phyloP scores from a whole-genome alignment of 1,140 invertebrate species.

The Eubasilissa regina region DNA sequence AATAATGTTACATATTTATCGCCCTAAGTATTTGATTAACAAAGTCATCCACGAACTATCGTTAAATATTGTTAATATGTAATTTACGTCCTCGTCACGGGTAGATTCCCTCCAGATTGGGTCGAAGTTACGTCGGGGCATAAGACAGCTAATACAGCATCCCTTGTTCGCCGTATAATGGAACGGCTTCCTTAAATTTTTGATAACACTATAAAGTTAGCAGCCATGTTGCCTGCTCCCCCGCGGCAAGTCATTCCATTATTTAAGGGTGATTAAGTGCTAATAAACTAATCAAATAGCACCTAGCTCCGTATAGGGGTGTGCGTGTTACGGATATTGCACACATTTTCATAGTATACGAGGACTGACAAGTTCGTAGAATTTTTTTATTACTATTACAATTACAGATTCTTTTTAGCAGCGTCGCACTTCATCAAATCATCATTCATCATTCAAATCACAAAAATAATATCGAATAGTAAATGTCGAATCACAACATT shows the following conservation, averaged over 20 bases:
- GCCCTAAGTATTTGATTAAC: constrained; percentile 1
- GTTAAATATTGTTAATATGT: not conserved
- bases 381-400: too few species aligned
- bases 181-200: constrained; percentile 19
- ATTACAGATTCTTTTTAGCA: too few species aligned
- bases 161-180: not conserved
- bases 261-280: not conserved
- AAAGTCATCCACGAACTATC: constrained; percentile 3
- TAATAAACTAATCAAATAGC: too few species aligned
- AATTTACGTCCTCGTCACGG: not conserved
- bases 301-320: too few species aligned
- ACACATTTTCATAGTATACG: too few species aligned
- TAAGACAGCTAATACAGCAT: not conserved
- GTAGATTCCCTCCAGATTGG: not conserved
- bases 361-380: too few species aligned
- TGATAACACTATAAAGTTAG: constrained; percentile 6
- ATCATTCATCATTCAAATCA: too few species aligned
- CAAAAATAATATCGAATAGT: too few species aligned
- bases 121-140: not conserved
- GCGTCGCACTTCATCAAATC: too few species aligned
- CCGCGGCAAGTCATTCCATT: not conserved
- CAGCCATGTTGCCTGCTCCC: not conserved
- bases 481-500: too few species aligned
- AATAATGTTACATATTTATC: too few species aligned
- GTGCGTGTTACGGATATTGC: too few species aligned